phyloP scores from a whole-genome alignment of 2,888 invertebrate species.

The Stratiomys singularior region DNA sequence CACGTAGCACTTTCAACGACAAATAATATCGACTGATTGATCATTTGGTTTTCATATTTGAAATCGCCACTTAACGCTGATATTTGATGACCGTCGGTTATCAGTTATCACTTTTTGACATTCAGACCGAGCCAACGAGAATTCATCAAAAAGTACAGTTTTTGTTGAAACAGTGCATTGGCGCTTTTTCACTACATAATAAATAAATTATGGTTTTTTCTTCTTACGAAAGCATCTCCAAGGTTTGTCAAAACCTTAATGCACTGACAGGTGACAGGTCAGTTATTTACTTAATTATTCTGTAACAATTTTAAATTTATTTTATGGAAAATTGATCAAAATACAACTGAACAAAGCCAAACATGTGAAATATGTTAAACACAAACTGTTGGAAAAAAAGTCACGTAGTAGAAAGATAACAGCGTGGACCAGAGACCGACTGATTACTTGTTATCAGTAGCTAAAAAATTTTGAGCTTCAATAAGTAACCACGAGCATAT shows the following conservation, averaged over 20 bases:
- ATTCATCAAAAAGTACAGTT: background rate
- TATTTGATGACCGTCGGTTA: background rate
- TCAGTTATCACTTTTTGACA: constrained; percentile 23
- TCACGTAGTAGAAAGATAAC: background rate
- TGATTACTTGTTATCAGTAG: constrained; percentile 10
- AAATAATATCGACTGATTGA: constrained; percentile 21
- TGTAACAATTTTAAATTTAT: no score
- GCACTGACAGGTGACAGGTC: no score
- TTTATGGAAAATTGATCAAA: no score
- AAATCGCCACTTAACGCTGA: background rate
- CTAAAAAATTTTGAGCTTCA: background rate
- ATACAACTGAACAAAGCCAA: no score
- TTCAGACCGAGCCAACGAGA: background rate
- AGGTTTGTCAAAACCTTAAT: no score
- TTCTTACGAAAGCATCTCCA: no score
- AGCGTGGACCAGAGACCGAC: background rate
- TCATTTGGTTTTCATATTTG: background rate
- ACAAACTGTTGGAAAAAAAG: background rate
- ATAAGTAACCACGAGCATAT: no score
- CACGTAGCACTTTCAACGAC: background rate
- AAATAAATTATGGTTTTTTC: no score
- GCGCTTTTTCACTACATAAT: no score
- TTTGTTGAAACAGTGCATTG: background rate
- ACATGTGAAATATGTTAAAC: no score
- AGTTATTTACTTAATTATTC: no score